Evolutionary conservation across 2,888 invertebrate species (phyloP).

Genomic region (Carpatolechia fugitivella): DNA sequence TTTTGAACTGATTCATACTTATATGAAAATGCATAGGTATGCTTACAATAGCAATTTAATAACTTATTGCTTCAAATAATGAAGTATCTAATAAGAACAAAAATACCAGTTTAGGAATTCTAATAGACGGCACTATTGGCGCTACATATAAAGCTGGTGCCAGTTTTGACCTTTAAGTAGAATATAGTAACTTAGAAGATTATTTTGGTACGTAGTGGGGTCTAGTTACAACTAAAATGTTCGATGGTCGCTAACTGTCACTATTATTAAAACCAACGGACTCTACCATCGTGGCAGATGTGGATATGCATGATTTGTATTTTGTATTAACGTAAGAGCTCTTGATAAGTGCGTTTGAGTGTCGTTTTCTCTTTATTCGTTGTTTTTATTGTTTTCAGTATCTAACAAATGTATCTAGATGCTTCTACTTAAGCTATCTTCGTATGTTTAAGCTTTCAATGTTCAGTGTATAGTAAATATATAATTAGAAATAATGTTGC

Average conservation of each 20-base stretch:
- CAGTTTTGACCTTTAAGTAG: conserved; percentile 38
- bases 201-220: conserved; percentile 71
- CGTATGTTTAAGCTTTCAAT: conserved; percentile 67
- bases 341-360: conserved; percentile 59
- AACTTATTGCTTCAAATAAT: too few relatives aligned
- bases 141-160: neutral
- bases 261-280: conserved; percentile 65
- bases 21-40: too few relatives aligned
- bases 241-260: conserved; percentile 60
- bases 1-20: too few relatives aligned
- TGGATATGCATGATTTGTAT: conserved; percentile 18
- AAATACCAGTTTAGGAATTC: too few relatives aligned
- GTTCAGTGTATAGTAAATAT: conserved; percentile 60
- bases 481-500: conserved; percentile 49
- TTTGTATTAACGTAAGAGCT: conserved; percentile 35
- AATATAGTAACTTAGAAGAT: conserved; percentile 57
- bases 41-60: too few relatives aligned
- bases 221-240: conserved; percentile 41
- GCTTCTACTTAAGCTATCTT: conserved; percentile 44
- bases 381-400: conserved; percentile 36
- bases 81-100: too few relatives aligned
- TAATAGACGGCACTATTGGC: too few relatives aligned
- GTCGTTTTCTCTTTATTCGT: conserved; percentile 66
- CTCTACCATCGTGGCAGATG: conserved; percentile 1
- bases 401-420: conserved; percentile 35